These are phyloP conservation scores for Chauna torquata DNA, from an alignment of 2,113 vertebrate species.

Conservation along the genomic window DNA sequence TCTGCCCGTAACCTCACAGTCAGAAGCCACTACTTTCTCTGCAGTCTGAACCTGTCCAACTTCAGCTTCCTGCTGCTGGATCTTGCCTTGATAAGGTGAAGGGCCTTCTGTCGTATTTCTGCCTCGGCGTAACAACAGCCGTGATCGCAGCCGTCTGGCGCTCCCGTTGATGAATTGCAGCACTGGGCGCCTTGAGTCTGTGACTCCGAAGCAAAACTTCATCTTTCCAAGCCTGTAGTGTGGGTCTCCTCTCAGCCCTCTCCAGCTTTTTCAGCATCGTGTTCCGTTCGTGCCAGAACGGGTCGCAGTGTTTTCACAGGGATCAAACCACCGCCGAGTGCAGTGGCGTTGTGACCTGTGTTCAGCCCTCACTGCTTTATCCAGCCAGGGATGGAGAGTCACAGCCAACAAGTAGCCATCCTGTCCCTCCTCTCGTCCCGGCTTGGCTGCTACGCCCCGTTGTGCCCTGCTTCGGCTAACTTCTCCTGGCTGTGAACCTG, in stretches of 20 bases:
- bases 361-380: fast-evolving
- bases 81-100: fast-evolving
- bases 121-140: fast-evolving
- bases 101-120: fast-evolving
- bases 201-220: not conserved
- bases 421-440: not conserved
- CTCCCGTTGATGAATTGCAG: fast-evolving
- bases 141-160: fast-evolving
- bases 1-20: too few species aligned
- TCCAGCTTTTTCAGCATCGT: fast-evolving
- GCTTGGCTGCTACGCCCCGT: not conserved
- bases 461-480: fast-evolving
- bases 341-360: fast-evolving
- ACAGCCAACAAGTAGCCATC: fast-evolving
- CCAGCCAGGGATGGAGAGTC: fast-evolving
- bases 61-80: not conserved
- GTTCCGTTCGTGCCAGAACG: not conserved
- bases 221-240: not conserved
- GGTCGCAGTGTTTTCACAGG: fast-evolving
- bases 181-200: fast-evolving
- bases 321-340: fast-evolving
- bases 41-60: not conserved
- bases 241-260: not conserved
- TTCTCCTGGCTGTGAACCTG: not conserved
- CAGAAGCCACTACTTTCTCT: not conserved